These are phyloP conservation scores for Parnassius glacialis DNA, from an alignment of 2,888 invertebrate genomes.

Conservation along the genomic window DNA sequence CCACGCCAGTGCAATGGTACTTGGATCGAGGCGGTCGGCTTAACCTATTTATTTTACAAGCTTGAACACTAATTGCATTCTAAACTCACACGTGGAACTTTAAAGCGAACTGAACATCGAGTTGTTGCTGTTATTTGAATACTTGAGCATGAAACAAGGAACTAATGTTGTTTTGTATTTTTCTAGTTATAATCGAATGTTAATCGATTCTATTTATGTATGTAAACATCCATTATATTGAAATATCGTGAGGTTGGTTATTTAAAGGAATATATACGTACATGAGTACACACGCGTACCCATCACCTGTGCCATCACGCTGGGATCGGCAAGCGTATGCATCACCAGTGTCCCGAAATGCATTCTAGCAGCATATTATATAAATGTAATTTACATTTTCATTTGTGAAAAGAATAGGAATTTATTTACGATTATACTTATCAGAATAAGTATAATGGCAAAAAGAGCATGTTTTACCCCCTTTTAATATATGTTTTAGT, in stretches of 20 bases:
- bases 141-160: slow-evolving; percentile 13
- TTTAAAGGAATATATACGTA: no score
- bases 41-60: slow-evolving; percentile 45
- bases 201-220: neutral
- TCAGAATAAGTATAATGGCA: no score
- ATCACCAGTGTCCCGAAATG: no score
- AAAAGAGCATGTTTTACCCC: no score
- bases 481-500: no score
- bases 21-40: slow-evolving; percentile 40
- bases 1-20: slow-evolving; percentile 53
- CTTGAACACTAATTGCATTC: slow-evolving; percentile 32
- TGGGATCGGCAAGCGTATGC: no score
- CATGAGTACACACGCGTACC: no score
- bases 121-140: slow-evolving; percentile 12
- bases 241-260: neutral
- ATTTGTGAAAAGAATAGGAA: no score
- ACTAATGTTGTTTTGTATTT: slow-evolving; percentile 9
- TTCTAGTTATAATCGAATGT: slow-evolving; percentile 9
- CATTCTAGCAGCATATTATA: no score
- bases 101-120: slow-evolving; percentile 8
- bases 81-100: slow-evolving; percentile 30
- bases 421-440: no score
- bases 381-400: no score
- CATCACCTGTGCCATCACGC: no score
- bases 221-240: neutral